Base-by-base conservation (phyloP, 2,888 invertebrate species). In the Neuroscelio doddi region DNA sequence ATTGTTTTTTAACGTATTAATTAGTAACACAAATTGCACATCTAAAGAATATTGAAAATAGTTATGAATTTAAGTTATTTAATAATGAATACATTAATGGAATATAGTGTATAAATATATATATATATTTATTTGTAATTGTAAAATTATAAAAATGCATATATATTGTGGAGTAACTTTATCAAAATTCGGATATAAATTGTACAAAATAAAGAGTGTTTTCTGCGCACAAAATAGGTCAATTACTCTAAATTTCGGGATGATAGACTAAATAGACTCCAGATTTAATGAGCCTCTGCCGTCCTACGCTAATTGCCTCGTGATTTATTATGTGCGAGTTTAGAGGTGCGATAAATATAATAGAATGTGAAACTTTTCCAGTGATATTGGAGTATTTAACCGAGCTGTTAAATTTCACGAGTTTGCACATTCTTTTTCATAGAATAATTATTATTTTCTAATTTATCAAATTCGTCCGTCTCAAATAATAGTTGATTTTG, bases 281-380 rank as follows among this genome's bases (percentile, higher is more conserved):
- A 52, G 59, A 64, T 64, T 68, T 68, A 68, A 68, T 68, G 67
- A 68, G 67, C 67, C 59, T 62, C 67, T 67, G 61, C 63, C 67
- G 52, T 64, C 63, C 67, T 64, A 50, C 44, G 67, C 67, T 68
- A 68, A 64, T 68, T 68, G 67, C 63, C 34, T 56, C 52, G 55
- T 68, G 67, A 68, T 68, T 68, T 64, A 68, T 68, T 51, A 61
- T 49, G 52, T 61, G 59, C 61, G 63, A 61, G 55, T 68, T 68
- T 52, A 45, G 32, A 47, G 9, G 51, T 15, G 56, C 59, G 63
- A 67, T 67, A 59, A 67, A 63, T 67, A 67, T 62, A 66, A 66
- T 58, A 62, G 47, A 58, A 58, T 44, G 21, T 9, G 30, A 55
- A 66, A 55, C 57, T 62, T 66, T 62, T 58, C 36, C 49, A 50